Evolutionary conservation across 92 coral and sea anemone species (phyloP).

Genomic region (Zoanthus solanderi): DNA sequence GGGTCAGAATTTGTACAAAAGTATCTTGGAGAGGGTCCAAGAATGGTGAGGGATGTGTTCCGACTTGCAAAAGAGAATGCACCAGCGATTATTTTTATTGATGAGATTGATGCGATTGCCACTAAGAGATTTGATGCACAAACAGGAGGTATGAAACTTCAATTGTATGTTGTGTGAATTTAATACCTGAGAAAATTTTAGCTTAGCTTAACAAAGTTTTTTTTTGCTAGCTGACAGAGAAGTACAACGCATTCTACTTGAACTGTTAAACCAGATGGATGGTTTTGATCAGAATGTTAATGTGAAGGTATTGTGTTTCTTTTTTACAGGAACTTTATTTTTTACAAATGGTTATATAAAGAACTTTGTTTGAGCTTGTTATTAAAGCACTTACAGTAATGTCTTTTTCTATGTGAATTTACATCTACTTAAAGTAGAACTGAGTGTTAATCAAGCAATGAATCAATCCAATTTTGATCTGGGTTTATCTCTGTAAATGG

Average conservation of each 20-base stretch:
- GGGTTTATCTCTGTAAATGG: too few relatives aligned
- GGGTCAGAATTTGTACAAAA: slow-evolving; percentile 99
- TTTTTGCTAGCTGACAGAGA: slow-evolving; percentile 93
- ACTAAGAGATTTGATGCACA: slow-evolving; percentile 99
- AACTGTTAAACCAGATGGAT: slow-evolving; percentile 99
- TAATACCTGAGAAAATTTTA: too few relatives aligned
- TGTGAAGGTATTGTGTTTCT: slow-evolving; percentile 78
- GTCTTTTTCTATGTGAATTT: too few relatives aligned
- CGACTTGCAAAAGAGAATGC: slow-evolving; percentile 99
- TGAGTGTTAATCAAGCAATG: too few relatives aligned
- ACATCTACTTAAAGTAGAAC: too few relatives aligned
- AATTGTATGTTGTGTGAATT: not conserved
- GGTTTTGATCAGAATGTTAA: slow-evolving; percentile 99
- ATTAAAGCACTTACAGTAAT: too few relatives aligned
- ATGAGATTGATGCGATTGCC: slow-evolving; percentile 99
- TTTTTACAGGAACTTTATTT: not conserved
- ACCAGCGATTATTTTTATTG: slow-evolving; percentile 98
- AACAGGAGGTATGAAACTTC: slow-evolving; percentile 89
- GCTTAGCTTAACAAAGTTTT: not conserved
- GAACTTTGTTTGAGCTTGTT: too few relatives aligned
- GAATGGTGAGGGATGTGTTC: slow-evolving; percentile 99
- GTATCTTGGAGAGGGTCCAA: slow-evolving; percentile 98
- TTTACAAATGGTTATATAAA: not conserved
- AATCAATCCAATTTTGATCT: too few relatives aligned
- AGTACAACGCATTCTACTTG: slow-evolving; percentile 96